A percentile compares a stretch with the other conserved stretches of the same genome.
Evolutionary conservation across 2,797 vertebrate species (phyloP).

Genomic region (Arremon aurantiirostris): DNA sequence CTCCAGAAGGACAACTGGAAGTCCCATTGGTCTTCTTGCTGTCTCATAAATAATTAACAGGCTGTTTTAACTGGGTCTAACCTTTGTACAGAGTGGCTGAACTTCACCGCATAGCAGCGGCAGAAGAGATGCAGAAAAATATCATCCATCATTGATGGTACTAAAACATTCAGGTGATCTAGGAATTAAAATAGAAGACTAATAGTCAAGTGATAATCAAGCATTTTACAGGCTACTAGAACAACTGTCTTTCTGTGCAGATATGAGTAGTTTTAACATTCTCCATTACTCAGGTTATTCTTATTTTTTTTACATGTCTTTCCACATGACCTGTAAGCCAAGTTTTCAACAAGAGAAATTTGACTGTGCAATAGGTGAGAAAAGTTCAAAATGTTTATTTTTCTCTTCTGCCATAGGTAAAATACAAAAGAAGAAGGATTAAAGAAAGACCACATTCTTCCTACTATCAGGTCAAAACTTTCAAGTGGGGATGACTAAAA

Average conservation of each 20-base stretch:
- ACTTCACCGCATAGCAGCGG: not conserved
- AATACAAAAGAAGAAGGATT: not conserved
- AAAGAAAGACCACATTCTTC: not conserved
- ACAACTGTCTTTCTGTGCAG: not conserved
- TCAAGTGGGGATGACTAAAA: not conserved
- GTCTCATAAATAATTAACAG: constrained; percentile 73
- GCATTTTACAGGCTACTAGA: not conserved
- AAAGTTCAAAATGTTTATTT: not conserved
- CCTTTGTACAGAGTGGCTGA: constrained; percentile 56
- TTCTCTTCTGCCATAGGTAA: not conserved
- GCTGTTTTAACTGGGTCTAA: constrained; percentile 62
- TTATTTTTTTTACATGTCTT: not conserved
- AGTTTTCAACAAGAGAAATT: not conserved
- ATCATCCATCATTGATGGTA: constrained; percentile 14
- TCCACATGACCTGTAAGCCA: not conserved
- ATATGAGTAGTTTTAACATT: not conserved
- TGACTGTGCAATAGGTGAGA: not conserved
- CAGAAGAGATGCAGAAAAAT: constrained; percentile 38
- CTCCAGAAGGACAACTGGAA: constrained; percentile 55
- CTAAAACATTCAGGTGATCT: constrained; percentile 29
- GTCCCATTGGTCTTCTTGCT: constrained; percentile 66
- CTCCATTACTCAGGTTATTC: not conserved
- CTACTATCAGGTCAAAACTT: not conserved
- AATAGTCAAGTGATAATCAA: not conserved
- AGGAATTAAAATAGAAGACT: not conserved